Evolutionary conservation across 2,113 vertebrate species (phyloP), one percentile per base, ranked within the genome.

Genomic region (Procavia capensis): DNA sequence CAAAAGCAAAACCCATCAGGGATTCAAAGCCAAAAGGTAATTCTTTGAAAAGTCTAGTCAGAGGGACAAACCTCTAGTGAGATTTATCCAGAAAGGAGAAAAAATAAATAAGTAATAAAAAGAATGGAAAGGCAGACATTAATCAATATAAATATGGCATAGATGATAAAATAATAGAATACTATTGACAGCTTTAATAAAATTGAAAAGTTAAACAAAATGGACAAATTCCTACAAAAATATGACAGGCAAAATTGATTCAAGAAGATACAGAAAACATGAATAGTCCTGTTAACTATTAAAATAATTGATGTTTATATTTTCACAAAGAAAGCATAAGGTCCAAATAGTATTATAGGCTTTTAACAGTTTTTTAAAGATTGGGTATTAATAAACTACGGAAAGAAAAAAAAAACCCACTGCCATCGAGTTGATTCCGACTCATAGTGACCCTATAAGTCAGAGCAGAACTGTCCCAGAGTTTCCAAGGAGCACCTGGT

Each of bases 31-130:
- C 54, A 54, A 66, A 45, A 41, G 34, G 0, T 47, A 54, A 25
- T 76, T 75, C 24, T 94, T 89, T 94, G 85, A 89, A 79, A 39
- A 88, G 43, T 27, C 22, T 70, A 68, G 29, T 39, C 47, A 90
- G 74, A 11, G 36, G 25, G 61, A 34, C 31, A 78, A 45, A 13
- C 45, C 57, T 86, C 22, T 91, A 24, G 10, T 50, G 50, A 54
- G 14, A 13, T 54, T 54, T 54, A 54, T 54, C 50, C 13, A 54
- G 50, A 54, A 54, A 54, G 17, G 50, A 54, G 50, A 54, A 54
- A 13, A 16, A 11, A 54, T 54, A 16, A 54, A 54, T 54, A 54
- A 64, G 85, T 54, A 54, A 54, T 54, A 54, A 16, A 54, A 54
- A 13, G 50, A 54, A 54, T 54, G 50, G 50, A 54, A 89, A 17